Evolutionary conservation across 2,888 invertebrate species (phyloP).

Genomic region (Athalia cordata): DNA sequence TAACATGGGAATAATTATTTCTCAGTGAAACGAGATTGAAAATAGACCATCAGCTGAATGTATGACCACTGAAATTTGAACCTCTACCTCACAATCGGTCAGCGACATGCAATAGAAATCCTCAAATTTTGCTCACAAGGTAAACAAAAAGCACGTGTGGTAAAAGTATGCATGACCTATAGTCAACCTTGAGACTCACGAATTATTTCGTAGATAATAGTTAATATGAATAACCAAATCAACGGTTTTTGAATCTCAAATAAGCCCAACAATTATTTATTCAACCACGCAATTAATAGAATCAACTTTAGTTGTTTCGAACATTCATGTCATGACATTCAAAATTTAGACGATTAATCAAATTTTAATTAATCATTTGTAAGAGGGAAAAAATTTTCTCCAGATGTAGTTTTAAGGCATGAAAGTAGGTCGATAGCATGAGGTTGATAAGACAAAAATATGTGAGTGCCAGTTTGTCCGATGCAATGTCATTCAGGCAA

Average conservation of each 20-base stretch:
- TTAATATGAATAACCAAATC: too few relatives aligned
- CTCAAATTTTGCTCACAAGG: neutral
- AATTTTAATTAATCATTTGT: too few relatives aligned
- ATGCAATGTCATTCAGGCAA: neutral
- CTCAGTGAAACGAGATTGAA: neutral
- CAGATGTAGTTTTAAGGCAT: neutral
- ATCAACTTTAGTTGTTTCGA: too few relatives aligned
- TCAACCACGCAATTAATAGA: too few relatives aligned
- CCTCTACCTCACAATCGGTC: neutral
- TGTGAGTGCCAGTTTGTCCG: neutral
- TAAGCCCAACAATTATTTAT: too few relatives aligned
- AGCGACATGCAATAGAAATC: neutral
- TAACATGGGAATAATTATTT: neutral
- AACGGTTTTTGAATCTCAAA: too few relatives aligned
- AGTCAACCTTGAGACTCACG: neutral
- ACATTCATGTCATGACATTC: too few relatives aligned
- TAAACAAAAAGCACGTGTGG: neutral
- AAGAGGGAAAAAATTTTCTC: too few relatives aligned
- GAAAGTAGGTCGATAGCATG: neutral
- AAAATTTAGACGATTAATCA: too few relatives aligned
- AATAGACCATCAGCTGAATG: too few relatives aligned
- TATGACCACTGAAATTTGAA: neutral
- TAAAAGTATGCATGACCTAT: neutral
- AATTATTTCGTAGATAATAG: neutral
- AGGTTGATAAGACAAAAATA: conserved; percentile 1